Evolutionary conservation across 2,888 invertebrate species (phyloP), one percentile per base, ranked within the genome.

Genomic region (Ellobium chinense): DNA sequence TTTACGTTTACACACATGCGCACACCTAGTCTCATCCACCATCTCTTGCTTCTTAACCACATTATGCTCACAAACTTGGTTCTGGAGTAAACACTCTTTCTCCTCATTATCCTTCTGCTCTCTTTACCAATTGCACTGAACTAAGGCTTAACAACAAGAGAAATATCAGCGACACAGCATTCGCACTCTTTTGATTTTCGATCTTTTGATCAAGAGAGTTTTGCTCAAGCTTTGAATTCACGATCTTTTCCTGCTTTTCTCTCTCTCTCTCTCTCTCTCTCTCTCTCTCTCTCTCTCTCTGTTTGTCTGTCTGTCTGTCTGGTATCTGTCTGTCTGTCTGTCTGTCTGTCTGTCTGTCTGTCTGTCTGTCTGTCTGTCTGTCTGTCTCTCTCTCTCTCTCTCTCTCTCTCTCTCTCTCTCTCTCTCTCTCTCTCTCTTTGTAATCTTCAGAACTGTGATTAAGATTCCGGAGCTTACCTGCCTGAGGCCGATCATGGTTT

Each of bases 401-500:
- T 74, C 24, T 36, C 36, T 58, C 18, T 36, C 60, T 60, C 56
- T 24, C 31, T 56, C 62, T 34, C 62, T 62, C 36, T 29, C 62
- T 21, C 31, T 21, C 14, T 65, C 56, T 24, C 27, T 29, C 1
- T 76, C 27, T 46, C 14, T 54, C 31, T 75, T 27, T 34, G 31
- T 75, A 4, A 29, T 69, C 39, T 12, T 37, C n/a, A n/a, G n/a
- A n/a, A n/a, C n/a, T n/a, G n/a, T n/a, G n/a, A n/a, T n/a, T n/a
- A n/a, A n/a, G n/a, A n/a, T n/a, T n/a, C n/a, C n/a, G n/a, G n/a
- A 7, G 76, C 82, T 58, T 77, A 90, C 90, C 87, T 84, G 58
- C 80, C 84, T 84, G 0, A 88, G 68, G n/a, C 87, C 88, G 36
- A 90, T 83, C 36, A 85, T 78, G 2, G 89, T 87, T 75, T 87